These are phyloP conservation scores for Peromyscus nudipes DNA, from an alignment of 2,797 vertebrate species.

Conservation along the genomic window DNA sequence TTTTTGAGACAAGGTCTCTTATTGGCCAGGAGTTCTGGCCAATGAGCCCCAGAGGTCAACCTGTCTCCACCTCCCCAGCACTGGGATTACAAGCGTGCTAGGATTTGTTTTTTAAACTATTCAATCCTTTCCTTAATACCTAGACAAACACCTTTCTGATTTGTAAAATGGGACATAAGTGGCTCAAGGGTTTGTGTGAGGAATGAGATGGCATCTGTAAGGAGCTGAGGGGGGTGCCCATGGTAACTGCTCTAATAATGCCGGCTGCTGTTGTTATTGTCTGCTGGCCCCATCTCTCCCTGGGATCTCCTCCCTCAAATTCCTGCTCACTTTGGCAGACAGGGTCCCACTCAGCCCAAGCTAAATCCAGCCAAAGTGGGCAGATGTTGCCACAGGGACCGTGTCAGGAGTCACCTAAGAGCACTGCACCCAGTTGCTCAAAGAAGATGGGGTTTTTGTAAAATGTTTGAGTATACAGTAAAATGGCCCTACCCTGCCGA, in stretches of 20 bases:
- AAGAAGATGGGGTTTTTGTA: slow-evolving; percentile 2
- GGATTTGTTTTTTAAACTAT: not conserved
- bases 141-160: slow-evolving; percentile 3
- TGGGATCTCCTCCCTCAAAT: not conserved
- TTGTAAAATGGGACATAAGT: not conserved
- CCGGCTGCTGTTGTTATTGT: not conserved
- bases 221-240: not conserved
- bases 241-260: not conserved
- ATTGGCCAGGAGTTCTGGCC: not conserved
- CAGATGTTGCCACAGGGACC: not conserved
- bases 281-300: not conserved
- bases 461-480: not conserved
- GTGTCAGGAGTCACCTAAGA: not conserved
- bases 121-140: not conserved
- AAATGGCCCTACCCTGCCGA: not conserved
- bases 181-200: not conserved
- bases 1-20: not conserved
- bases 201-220: not conserved
- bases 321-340: not conserved
- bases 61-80: not conserved
- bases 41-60: not conserved
- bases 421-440: not conserved
- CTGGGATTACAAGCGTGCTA: not conserved
- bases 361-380: not conserved
- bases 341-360: not conserved